Conservation (phyloP, 2,797 vertebrate genomes). For the Urophycis tenuis region DNA sequence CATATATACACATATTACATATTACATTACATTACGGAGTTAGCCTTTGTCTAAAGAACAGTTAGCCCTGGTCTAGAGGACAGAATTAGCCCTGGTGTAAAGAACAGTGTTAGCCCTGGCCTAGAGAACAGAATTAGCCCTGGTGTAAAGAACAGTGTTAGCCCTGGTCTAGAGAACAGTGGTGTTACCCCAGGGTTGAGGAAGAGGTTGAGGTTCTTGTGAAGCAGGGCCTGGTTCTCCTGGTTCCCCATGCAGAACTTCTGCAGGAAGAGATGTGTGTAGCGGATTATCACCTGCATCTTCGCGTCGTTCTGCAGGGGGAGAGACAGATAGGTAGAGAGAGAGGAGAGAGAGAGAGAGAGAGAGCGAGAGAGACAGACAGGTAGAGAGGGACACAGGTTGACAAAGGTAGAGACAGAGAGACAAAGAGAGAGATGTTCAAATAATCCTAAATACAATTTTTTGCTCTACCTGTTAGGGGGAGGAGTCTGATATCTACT, state of each 20-base stretch:
- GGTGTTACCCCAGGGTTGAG: conserved; percentile 85
- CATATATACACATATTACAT: background rate
- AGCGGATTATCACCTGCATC: conserved; percentile 93
- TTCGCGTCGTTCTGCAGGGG: conserved; percentile 80
- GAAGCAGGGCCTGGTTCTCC: conserved; percentile 90
- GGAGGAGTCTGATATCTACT: too few species aligned
- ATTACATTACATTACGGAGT: background rate
- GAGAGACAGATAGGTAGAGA: background rate
- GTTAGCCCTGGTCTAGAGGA: background rate
- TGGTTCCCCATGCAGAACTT: conserved; percentile 93
- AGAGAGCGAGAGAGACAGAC: background rate
- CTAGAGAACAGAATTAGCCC: background rate
- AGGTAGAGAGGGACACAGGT: background rate
- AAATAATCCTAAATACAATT: too few species aligned
- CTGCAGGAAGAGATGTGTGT: conserved; percentile 93
- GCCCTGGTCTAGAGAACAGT: background rate
- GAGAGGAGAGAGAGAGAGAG: background rate
- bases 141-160: background rate
- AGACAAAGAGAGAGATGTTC: too few species aligned
- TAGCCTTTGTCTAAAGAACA: background rate
- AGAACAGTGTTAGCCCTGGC: background rate
- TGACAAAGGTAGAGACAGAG: too few species aligned
- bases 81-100: too few species aligned
- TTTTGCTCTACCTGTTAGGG: too few species aligned
- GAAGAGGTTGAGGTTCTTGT: conserved; percentile 91